Evolutionary conservation across 2,797 vertebrate genomes (phyloP).

Genomic region (Cynodonichthys magdalenae): DNA sequence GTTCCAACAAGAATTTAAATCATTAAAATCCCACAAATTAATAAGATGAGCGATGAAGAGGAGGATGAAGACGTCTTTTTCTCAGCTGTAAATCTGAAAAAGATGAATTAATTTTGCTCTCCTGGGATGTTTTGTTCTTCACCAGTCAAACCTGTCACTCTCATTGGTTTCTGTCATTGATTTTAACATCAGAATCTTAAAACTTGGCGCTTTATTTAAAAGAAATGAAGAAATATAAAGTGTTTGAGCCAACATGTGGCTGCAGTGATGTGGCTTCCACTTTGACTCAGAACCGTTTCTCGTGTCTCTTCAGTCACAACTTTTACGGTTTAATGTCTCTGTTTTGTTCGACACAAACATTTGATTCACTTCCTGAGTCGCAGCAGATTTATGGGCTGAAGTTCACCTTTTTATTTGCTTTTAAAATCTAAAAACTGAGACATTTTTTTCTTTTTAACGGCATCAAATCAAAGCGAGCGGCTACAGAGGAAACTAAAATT

Average conservation of each 20-base stretch:
- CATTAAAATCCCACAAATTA: too few relatives aligned
- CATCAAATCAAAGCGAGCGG: too few relatives aligned
- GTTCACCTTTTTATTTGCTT: conserved; percentile 4
- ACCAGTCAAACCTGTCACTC: too few relatives aligned
- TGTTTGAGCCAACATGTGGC: not conserved
- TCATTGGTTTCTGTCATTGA: not conserved
- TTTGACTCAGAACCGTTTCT: conserved; percentile 29
- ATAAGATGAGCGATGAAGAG: too few relatives aligned
- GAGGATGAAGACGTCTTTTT: too few relatives aligned
- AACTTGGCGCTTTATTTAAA: not conserved
- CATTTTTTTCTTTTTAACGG: not conserved
- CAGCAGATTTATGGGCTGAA: conserved; percentile 19
- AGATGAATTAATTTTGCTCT: too few relatives aligned
- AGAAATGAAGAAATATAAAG: too few relatives aligned
- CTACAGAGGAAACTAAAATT: too few relatives aligned
- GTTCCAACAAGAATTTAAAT: too few relatives aligned
- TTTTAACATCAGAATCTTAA: not conserved
- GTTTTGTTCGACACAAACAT: conserved; percentile 28
- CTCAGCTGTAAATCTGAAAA: too few relatives aligned
- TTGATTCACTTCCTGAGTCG: conserved; percentile 34
- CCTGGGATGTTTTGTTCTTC: too few relatives aligned
- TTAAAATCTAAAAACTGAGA: not conserved
- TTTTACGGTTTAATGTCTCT: conserved; percentile 31
- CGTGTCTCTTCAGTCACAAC: conserved; percentile 1
- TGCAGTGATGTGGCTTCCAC: conserved; percentile 24